Percentiles rank a stretch among this genome's conserved stretches.
Conservation (phyloP, 2,113 vertebrate genomes). For the Cromileptes altivelis region DNA sequence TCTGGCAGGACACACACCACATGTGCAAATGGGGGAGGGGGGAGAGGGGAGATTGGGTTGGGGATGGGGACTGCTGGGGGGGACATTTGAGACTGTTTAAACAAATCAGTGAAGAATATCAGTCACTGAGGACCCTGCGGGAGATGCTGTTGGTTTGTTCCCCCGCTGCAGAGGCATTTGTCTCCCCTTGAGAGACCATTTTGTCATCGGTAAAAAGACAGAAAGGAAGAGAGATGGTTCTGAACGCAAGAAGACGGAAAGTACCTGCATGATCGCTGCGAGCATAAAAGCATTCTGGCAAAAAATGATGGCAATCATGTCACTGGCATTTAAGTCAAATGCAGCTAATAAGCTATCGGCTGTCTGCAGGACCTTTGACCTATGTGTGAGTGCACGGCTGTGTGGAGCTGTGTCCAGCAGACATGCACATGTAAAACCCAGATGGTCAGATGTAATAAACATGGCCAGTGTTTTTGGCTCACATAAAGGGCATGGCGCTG, state of each 20-base stretch:
- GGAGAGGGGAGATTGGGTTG: slow-evolving; percentile 13
- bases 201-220: slow-evolving; percentile 32
- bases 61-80: slow-evolving; percentile 20
- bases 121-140: slow-evolving; percentile 64
- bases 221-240: slow-evolving; percentile 19
- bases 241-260: slow-evolving; percentile 17
- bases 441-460: slow-evolving; percentile 83
- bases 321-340: slow-evolving; percentile 41
- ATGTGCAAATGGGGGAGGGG: slow-evolving; percentile 56
- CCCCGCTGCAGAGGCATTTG: slow-evolving; percentile 66
- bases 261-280: slow-evolving; percentile 14
- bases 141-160: slow-evolving; percentile 70
- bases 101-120: slow-evolving; percentile 81
- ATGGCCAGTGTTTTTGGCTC: slow-evolving; percentile 65
- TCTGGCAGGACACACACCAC: slow-evolving; percentile 61
- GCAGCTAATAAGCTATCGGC: slow-evolving; percentile 54
- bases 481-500: slow-evolving; percentile 69
- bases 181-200: slow-evolving; percentile 57
- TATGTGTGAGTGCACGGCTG: slow-evolving; percentile 40
- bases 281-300: slow-evolving; percentile 16
- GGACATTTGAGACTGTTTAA: slow-evolving; percentile 83
- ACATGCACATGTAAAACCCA: slow-evolving; percentile 75
- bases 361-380: slow-evolving; percentile 65
- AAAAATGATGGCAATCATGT: slow-evolving; percentile 39
- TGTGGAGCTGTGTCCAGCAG: slow-evolving; percentile 64